phyloP scores from a whole-genome alignment of 2,888 invertebrate species.

The Andrena haemorrhoa region DNA sequence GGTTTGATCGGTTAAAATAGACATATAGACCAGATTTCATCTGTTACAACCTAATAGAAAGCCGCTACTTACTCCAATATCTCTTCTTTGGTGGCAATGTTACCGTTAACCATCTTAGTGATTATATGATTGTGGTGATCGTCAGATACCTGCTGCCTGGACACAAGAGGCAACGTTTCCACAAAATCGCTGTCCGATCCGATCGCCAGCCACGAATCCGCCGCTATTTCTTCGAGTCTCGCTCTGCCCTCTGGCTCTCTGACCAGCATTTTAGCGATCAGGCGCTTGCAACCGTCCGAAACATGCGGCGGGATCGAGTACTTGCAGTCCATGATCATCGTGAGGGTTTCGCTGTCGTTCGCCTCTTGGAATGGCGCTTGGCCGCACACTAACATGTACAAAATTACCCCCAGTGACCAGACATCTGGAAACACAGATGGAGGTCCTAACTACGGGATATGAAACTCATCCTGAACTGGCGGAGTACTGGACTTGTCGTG shows the following conservation, averaged over 20 bases:
- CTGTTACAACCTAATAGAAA: neutral
- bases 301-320: conserved; percentile 96
- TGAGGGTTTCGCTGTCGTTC: conserved; percentile 99
- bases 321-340: conserved; percentile 99
- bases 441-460: neutral
- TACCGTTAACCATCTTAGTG: conserved; percentile 98
- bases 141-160: conserved; percentile 95
- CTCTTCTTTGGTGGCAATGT: conserved; percentile 97
- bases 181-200: conserved; percentile 85
- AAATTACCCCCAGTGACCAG: conserved; percentile 99
- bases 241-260: conserved; percentile 97
- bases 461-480: no score
- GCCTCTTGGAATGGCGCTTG: conserved; percentile 99
- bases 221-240: conserved; percentile 93
- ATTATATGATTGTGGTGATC: conserved; percentile 96
- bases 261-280: conserved; percentile 97
- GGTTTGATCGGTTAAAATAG: no score
- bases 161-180: conserved; percentile 93
- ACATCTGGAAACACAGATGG: conserved; percentile 89
- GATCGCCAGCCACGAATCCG: conserved; percentile 92
- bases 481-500: no score
- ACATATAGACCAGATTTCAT: neutral
- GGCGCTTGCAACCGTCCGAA: conserved; percentile 93
- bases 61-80: conserved; percentile 91
- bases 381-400: conserved; percentile 99